A percentile compares a stretch with the other conserved stretches of the same genome.
phyloP scores from a whole-genome alignment of 1,140 invertebrate genomes.

The Laodelphax striatellus region DNA sequence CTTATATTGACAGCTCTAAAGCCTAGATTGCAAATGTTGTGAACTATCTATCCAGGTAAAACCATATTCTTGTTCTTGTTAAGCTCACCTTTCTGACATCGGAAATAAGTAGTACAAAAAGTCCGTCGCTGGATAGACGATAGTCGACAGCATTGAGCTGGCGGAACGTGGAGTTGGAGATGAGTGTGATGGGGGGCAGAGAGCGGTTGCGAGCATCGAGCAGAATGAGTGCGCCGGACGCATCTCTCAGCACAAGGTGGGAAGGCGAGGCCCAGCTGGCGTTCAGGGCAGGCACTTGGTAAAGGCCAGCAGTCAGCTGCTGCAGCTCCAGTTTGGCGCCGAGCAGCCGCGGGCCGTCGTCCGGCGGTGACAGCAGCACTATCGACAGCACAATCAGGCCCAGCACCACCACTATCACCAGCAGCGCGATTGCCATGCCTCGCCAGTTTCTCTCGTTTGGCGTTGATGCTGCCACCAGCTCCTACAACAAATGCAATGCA shows the following conservation, averaged over 20 bases:
- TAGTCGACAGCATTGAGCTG: slow-evolving; percentile 63
- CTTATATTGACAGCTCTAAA: too few species aligned
- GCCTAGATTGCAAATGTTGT: too few species aligned
- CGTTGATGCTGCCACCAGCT: slow-evolving; percentile 63
- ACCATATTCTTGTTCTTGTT: too few species aligned
- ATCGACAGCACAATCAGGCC: slow-evolving; percentile 79
- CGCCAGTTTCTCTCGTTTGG: slow-evolving; percentile 78
- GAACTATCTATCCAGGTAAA: too few species aligned
- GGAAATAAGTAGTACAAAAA: slow-evolving; percentile 58
- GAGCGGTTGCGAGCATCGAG: slow-evolving; percentile 58
- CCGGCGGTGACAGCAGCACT: slow-evolving; percentile 64
- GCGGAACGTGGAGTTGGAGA: slow-evolving; percentile 68
- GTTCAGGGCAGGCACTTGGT: slow-evolving; percentile 53
- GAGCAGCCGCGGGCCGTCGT: slow-evolving; percentile 51
- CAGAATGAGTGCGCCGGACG: slow-evolving; percentile 55
- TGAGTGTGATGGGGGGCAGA: slow-evolving; percentile 49
- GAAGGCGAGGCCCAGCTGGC: slow-evolving; percentile 68
- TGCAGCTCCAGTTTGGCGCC: slow-evolving; percentile 51
- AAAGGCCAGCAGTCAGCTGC: slow-evolving; percentile 49
- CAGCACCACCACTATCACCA: slow-evolving; percentile 77
- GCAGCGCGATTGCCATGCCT: slow-evolving; percentile 75
- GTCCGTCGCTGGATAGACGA: slow-evolving; percentile 59
- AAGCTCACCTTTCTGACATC: slow-evolving; percentile 39
- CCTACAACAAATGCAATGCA: slow-evolving; percentile 45
- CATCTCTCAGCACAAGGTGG: slow-evolving; percentile 55